These are phyloP conservation scores for Tyrannus savana DNA, from an alignment of 2,113 vertebrate genomes.

Conservation along the genomic window DNA sequence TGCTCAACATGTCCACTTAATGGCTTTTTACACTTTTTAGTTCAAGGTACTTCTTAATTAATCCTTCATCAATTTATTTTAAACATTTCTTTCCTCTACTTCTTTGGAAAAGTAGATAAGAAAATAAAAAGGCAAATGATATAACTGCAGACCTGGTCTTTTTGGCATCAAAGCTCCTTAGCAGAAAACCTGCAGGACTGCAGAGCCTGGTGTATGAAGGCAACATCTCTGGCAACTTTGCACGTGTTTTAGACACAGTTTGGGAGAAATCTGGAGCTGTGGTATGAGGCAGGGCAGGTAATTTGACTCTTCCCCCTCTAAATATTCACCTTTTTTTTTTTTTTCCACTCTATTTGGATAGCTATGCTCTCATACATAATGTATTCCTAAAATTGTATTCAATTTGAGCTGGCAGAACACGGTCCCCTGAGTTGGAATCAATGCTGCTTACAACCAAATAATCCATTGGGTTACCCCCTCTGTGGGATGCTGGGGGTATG, in stretches of 20 bases:
- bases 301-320: background rate
- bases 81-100: background rate
- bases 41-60: background rate
- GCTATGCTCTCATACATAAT: background rate
- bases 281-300: background rate
- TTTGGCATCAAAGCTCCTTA: background rate
- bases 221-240: background rate
- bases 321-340: background rate
- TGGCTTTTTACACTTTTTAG: background rate
- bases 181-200: background rate
- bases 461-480: background rate
- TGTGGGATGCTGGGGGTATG: fast-evolving
- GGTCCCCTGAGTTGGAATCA: background rate
- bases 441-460: background rate
- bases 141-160: background rate
- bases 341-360: background rate
- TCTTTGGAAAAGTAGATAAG: background rate
- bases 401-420: background rate
- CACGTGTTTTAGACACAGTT: background rate
- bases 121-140: background rate
- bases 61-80: background rate
- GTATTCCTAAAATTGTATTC: background rate
- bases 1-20: background rate
- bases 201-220: background rate
- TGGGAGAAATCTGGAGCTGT: background rate